Evolutionary conservation across 2,797 vertebrate species (phyloP), one percentile per base, ranked within the genome.

Genomic region (Bradypodion pumilum): DNA sequence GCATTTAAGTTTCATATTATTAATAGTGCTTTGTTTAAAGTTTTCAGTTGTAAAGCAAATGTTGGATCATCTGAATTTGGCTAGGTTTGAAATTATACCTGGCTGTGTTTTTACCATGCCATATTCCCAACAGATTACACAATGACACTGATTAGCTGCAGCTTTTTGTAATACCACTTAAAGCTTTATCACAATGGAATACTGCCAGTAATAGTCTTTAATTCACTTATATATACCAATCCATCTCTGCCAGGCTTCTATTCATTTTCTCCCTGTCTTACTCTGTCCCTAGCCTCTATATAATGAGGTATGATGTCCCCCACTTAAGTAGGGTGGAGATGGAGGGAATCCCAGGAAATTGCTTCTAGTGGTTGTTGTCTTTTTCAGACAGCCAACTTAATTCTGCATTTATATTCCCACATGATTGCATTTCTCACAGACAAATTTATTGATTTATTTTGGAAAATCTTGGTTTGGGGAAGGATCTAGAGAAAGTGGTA

Each of bases 131-230:
- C 84, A 91, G 90, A 90, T 92, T 93, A 72, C 83, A 85, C 82
- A 91, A 85, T 90, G 83, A 86, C 80, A 80, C 89, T 94, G 93
- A 93, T 94, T 91, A 94, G 92, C 87, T 92, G 88, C 56, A 89
- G 86, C 79, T 66, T 94, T 95, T 94, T 94, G 85, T 92, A 94
- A 94, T 94, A 93, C 86, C 94, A 94, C 93, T 95, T 95, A 94
- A 93, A 89, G 91, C 92, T 95, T 94, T 91, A 91, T 90, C 65
- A 15, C 86, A 72, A 52, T 95, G 92, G 92, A 95, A 87, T 90
- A 90, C 90, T 95, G 94, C 94, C 94, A 95, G 94, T 95, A 94
- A 92, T 92, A 89, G 93, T 93, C 91, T 94, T 95, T 95, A 95
- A 96, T 96, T 95, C 92, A 95, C 88, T 96, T 95, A 92, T 90